phyloP scores from a whole-genome alignment of 2,797 vertebrate genomes.

The Salmo trutta region DNA sequence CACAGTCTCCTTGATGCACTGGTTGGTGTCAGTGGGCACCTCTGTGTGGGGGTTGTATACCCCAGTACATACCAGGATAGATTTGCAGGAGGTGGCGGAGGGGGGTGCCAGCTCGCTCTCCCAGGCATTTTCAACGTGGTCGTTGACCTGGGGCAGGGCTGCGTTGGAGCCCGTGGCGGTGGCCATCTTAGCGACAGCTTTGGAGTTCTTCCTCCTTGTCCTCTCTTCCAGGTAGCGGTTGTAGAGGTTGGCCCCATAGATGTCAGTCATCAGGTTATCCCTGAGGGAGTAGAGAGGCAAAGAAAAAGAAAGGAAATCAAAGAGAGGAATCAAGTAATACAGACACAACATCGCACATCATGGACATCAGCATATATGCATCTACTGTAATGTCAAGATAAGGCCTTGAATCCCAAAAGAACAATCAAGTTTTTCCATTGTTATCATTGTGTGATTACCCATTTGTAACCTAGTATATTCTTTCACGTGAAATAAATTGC shows the following conservation, averaged over 20 bases:
- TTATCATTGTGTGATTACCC: no score
- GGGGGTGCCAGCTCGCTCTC: slow-evolving; percentile 78
- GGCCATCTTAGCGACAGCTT: slow-evolving; percentile 68
- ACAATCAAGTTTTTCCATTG: neutral
- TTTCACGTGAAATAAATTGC: neutral
- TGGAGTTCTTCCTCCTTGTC: slow-evolving; percentile 58
- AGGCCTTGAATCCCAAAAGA: neutral
- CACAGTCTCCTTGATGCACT: slow-evolving; percentile 72
- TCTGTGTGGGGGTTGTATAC: slow-evolving; percentile 81
- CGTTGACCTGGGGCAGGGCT: slow-evolving; percentile 62
- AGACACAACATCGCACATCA: neutral
- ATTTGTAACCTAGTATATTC: neutral
- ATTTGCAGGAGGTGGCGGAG: slow-evolving; percentile 82
- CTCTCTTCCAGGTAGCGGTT: slow-evolving; percentile 84
- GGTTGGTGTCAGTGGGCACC: slow-evolving; percentile 65
- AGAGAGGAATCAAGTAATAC: neutral
- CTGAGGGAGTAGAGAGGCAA: slow-evolving; percentile 53
- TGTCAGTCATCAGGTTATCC: slow-evolving; percentile 93
- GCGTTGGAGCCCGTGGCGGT: slow-evolving; percentile 60
- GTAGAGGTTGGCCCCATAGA: slow-evolving; percentile 94
- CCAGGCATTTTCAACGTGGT: slow-evolving; percentile 65
- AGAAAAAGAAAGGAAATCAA: neutral
- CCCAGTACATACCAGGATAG: slow-evolving; percentile 88
- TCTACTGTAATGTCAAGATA: neutral
- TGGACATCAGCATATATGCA: neutral